Evolutionary conservation across 1,140 invertebrate genomes (phyloP).

Genomic region (Trichoplusia ni): DNA sequence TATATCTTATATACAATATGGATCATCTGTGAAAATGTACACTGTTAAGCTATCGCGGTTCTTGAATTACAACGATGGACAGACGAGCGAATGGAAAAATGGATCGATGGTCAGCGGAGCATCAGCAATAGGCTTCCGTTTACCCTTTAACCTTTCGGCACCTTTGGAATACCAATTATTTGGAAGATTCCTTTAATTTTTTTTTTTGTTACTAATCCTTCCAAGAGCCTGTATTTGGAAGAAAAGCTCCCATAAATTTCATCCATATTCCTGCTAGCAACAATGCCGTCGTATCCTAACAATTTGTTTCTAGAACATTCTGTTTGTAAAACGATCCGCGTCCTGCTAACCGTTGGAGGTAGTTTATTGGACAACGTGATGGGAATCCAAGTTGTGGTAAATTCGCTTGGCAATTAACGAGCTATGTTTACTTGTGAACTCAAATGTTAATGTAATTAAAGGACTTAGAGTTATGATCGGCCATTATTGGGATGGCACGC

Average conservation of each 20-base stretch:
- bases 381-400: conserved; percentile 41
- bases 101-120: no score
- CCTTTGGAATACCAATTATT: no score
- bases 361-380: conserved; percentile 51
- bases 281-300: conserved; percentile 2
- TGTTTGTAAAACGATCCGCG: conserved; percentile 33
- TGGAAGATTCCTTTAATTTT: no score
- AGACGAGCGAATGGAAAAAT: no score
- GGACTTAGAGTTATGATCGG: conserved; percentile 27
- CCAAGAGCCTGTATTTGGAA: no score
- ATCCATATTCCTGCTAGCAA: neutral
- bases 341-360: conserved; percentile 41
- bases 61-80: no score
- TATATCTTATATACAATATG: no score
- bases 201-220: no score
- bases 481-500: neutral
- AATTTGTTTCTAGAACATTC: conserved; percentile 28
- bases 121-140: no score
- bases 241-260: neutral
- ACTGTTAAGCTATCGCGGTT: no score
- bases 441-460: conserved; percentile 54
- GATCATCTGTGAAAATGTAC: no score
- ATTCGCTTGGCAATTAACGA: conserved; percentile 51
- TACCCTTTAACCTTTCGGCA: no score
- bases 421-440: conserved; percentile 40